Evolutionary conservation across 2,113 vertebrate genomes (phyloP).

Genomic region (Onychostruthus taczanowskii): DNA sequence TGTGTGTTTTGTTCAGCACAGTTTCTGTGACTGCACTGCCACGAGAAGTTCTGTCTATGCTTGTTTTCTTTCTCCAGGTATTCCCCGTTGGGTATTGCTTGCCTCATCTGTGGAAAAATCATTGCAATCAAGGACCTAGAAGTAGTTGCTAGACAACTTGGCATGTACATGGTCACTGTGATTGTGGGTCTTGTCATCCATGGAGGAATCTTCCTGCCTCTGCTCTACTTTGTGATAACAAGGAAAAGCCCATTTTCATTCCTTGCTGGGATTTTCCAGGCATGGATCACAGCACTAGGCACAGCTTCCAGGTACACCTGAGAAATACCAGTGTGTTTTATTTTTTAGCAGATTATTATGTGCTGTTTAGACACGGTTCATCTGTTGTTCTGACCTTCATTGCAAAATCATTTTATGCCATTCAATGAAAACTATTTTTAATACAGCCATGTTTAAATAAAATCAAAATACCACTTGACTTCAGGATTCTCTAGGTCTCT

Average conservation of each 20-base stretch:
- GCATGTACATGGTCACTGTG: slow-evolving; percentile 99
- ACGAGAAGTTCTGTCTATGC: not conserved
- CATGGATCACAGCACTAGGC: slow-evolving; percentile 97
- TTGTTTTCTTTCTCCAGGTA: slow-evolving; percentile 81
- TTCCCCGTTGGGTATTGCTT: slow-evolving; percentile 96
- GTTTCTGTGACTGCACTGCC: not conserved
- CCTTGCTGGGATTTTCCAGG: slow-evolving; percentile 97
- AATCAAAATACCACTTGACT: not conserved
- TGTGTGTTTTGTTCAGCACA: not conserved
- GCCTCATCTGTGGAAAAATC: slow-evolving; percentile 98
- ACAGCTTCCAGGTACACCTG: slow-evolving; percentile 92
- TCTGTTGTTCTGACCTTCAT: not conserved
- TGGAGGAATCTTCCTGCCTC: slow-evolving; percentile 93
- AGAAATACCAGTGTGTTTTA: not conserved
- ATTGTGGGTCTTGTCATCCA: slow-evolving; percentile 97
- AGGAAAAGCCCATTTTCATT: slow-evolving; percentile 97
- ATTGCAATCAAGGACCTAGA: slow-evolving; percentile 97
- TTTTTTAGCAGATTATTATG: not conserved
- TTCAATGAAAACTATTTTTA: not conserved
- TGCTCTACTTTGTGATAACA: slow-evolving; percentile 93
- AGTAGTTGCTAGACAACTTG: slow-evolving; percentile 93
- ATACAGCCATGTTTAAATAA: not conserved
- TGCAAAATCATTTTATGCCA: not conserved
- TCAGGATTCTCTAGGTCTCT: not conserved
- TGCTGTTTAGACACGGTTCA: not conserved